phyloP scores from a whole-genome alignment of 2,113 vertebrate genomes.

The Ceyx margarethae region DNA sequence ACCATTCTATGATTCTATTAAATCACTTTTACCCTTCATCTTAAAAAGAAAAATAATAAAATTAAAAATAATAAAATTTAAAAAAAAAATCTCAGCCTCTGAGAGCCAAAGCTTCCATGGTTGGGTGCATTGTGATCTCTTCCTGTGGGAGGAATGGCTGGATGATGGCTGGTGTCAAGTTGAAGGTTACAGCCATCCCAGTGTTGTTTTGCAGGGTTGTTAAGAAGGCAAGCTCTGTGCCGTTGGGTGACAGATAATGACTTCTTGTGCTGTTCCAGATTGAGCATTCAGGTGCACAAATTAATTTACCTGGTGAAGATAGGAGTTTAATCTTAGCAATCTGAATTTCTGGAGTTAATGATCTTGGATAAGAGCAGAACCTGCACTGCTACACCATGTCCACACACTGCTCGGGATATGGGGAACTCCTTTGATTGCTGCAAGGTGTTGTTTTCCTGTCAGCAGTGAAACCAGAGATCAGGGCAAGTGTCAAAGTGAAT shows the following conservation, averaged over 20 bases:
- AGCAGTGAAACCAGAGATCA: not conserved
- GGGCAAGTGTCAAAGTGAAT: not conserved
- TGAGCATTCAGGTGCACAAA: not conserved
- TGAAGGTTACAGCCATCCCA: accelerated
- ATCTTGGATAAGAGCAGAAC: not conserved
- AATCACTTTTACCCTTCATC: not conserved
- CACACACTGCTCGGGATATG: accelerated
- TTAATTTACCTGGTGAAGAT: not conserved
- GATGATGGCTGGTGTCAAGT: accelerated
- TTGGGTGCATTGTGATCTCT: not conserved
- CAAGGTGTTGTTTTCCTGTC: not conserved
- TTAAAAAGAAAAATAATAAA: not conserved
- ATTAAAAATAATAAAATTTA: not conserved
- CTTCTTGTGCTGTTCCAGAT: not conserved
- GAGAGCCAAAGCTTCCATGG: not conserved
- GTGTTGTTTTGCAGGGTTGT: not conserved
- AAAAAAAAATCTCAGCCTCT: not conserved
- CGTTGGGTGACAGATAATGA: not conserved
- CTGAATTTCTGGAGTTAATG: not conserved
- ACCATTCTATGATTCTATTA: not conserved
- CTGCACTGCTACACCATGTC: accelerated
- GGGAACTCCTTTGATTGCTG: not conserved
- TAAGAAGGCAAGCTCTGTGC: not conserved
- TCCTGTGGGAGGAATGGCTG: not conserved
- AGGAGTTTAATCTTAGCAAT: not conserved